Evolutionary conservation across 2,113 vertebrate genomes (phyloP).

Genomic region (Tychaedon coryphoeus): DNA sequence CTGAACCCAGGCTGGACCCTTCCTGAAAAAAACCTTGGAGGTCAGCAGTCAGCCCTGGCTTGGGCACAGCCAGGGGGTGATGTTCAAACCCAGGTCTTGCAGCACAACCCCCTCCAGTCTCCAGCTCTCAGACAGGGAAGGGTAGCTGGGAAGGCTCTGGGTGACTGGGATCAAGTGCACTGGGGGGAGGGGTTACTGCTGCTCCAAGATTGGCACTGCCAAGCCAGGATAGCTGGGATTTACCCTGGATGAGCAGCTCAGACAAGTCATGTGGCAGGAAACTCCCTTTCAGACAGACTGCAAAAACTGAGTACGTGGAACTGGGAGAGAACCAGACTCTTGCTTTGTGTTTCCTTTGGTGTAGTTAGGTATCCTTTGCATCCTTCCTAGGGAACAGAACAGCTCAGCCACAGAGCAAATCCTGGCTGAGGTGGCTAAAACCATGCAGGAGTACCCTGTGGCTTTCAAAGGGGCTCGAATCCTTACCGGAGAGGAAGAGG

Average conservation of each 20-base stretch:
- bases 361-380: background rate
- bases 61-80: background rate
- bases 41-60: background rate
- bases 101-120: background rate
- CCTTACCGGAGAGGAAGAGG: conserved; percentile 81
- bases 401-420: conserved; percentile 59
- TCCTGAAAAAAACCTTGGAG: rapidly evolving
- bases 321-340: background rate
- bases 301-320: background rate
- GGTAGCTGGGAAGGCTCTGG: background rate
- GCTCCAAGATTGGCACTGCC: background rate
- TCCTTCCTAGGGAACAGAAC: conserved; percentile 45
- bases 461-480: conserved; percentile 77
- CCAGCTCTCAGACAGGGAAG: background rate
- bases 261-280: background rate
- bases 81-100: background rate
- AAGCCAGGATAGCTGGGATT: background rate
- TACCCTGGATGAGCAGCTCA: rapidly evolving
- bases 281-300: background rate
- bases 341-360: background rate
- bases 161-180: background rate
- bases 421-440: conserved; percentile 72
- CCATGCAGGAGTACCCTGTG: conserved; percentile 80
- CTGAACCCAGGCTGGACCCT: background rate
- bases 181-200: background rate